Percentiles rank a stretch among this genome's conserved stretches.
These are phyloP conservation scores for Chaetoderma sp. DNA, from an alignment of 2,888 invertebrate genomes.

Conservation along the genomic window DNA sequence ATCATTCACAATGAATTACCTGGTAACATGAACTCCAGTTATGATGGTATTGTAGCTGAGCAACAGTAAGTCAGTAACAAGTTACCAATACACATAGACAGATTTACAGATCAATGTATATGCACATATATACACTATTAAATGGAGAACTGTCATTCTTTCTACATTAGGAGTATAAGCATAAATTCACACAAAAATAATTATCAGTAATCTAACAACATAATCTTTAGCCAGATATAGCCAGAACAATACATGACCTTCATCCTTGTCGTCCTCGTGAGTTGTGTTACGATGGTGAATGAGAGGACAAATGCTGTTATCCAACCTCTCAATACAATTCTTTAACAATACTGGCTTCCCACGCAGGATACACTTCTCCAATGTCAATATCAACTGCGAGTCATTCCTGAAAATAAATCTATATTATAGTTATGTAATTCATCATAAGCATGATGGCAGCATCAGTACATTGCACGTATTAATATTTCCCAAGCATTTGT, in stretches of 20 bases:
- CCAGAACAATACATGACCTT: conserved; percentile 45
- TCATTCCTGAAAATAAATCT: conserved; percentile 52
- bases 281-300: conserved; percentile 63
- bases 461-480: too few relatives aligned
- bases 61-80: too few relatives aligned
- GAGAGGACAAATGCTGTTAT: conserved; percentile 62
- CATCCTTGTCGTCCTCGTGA: conserved; percentile 49
- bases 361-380: conserved; percentile 64
- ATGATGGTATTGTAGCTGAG: too few relatives aligned
- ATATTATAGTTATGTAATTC: not conserved
- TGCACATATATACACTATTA: too few relatives aligned
- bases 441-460: too few relatives aligned
- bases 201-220: not conserved
- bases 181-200: not conserved
- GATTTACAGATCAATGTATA: too few relatives aligned
- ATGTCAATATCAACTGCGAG: conserved; percentile 55
- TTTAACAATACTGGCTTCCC: conserved; percentile 63
- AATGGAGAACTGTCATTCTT: too few relatives aligned
- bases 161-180: not conserved
- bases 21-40: too few relatives aligned
- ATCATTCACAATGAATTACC: too few relatives aligned
- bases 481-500: too few relatives aligned
- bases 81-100: too few relatives aligned
- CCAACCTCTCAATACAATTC: conserved; percentile 61
- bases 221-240: not conserved